These are phyloP conservation scores for Tragelaphus strepsiceros DNA, from an alignment of 2,113 vertebrate genomes.

Conservation along the genomic window DNA sequence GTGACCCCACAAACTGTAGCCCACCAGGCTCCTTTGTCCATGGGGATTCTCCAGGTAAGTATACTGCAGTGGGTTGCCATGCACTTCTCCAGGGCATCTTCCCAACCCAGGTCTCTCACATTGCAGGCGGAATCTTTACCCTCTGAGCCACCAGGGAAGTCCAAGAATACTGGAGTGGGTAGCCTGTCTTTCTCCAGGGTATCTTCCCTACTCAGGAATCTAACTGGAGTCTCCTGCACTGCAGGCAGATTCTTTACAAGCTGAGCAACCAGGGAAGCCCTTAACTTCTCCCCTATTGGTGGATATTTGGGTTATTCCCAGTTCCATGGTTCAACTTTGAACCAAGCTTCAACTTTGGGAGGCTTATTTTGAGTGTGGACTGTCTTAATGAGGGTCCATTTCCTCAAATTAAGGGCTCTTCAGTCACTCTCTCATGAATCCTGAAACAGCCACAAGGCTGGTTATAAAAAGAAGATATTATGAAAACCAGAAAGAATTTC, in stretches of 20 bases:
- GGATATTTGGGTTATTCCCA: not conserved
- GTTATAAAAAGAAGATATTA: conserved; percentile 79
- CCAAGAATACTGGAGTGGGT: not conserved
- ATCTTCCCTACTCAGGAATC: not conserved
- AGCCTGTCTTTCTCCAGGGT: not conserved
- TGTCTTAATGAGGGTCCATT: not conserved
- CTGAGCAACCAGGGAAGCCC: not conserved
- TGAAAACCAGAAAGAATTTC: conserved; percentile 81
- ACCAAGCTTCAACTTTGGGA: not conserved
- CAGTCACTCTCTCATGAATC: conserved; percentile 64
- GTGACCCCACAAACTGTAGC: not conserved
- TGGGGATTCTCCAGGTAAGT: not conserved
- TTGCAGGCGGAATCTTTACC: not conserved
- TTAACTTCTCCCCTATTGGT: not conserved
- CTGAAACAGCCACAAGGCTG: conserved; percentile 72
- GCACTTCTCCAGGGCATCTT: not conserved
- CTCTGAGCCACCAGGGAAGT: not conserved
- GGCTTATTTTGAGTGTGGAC: not conserved
- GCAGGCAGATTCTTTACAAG: not conserved
- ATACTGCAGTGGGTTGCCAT: not conserved
- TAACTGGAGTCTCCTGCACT: not conserved
- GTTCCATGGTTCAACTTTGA: not conserved
- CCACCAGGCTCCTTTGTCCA: not conserved
- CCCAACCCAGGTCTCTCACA: not conserved
- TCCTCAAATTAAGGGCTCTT: conserved; percentile 7